These are phyloP conservation scores for Geotrupes spiniger DNA, from an alignment of 2,888 invertebrate species.

Conservation along the genomic window DNA sequence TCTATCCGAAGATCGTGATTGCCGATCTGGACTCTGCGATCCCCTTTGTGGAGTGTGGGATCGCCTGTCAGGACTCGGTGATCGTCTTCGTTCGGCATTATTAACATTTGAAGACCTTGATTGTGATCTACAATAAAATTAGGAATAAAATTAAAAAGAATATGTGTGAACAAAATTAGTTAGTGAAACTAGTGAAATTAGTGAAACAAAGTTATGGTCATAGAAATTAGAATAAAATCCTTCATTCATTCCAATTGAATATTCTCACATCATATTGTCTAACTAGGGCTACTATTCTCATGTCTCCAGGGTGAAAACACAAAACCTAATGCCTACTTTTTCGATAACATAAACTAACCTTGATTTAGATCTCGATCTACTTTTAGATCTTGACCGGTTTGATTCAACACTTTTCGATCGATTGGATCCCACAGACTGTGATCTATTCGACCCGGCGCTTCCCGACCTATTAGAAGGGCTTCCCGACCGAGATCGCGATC, in stretches of 20 bases:
- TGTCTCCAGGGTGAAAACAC: no score
- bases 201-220: no score
- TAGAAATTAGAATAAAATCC: no score
- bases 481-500: conserved; percentile 20
- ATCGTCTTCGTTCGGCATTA: conserved; percentile 27
- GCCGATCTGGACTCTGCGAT: conserved; percentile 21
- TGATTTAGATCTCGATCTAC: conserved; percentile 12
- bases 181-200: no score
- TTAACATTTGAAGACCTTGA: conserved; percentile 25
- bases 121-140: conserved; percentile 14
- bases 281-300: no score
- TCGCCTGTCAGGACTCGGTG: not conserved
- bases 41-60: not conserved
- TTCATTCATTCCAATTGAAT: no score
- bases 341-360: conserved; percentile 10
- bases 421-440: conserved; percentile 43
- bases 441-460: conserved; percentile 53
- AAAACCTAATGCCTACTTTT: no score
- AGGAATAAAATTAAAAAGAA: no score
- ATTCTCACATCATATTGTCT: no score
- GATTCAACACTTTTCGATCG: conserved; percentile 35
- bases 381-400: conserved; percentile 1
- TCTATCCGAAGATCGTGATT: conserved; percentile 43
- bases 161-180: no score
- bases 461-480: conserved; percentile 20